A percentile compares a stretch with the other conserved stretches of the same genome.
Evolutionary conservation across 2,113 vertebrate genomes (phyloP).

Genomic region (Sinocyclocheilus maitianheensis): DNA sequence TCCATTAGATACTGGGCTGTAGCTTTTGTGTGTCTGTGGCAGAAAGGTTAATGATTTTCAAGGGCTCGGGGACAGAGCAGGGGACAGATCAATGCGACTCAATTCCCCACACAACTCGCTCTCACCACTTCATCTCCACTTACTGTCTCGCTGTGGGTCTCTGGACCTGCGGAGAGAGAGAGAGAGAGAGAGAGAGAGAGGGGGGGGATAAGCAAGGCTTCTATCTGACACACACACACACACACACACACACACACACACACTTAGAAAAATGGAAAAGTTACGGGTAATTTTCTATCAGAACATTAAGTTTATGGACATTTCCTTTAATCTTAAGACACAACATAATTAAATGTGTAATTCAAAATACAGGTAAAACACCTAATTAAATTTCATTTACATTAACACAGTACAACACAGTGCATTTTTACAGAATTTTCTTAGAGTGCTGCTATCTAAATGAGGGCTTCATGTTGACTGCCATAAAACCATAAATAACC

Average conservation of each 20-base stretch:
- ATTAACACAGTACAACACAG: background rate
- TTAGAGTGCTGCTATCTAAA: no score
- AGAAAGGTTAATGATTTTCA: constrained; percentile 80
- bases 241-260: background rate
- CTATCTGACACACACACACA: constrained; percentile 7
- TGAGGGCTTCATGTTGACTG: no score
- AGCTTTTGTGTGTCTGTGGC: constrained; percentile 75
- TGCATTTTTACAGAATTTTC: background rate
- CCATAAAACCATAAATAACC: no score
- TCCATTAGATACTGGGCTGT: constrained; percentile 78
- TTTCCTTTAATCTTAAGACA: no score
- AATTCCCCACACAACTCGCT: constrained; percentile 72
- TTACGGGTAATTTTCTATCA: no score
- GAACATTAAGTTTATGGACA: background rate
- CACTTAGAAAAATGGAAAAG: background rate
- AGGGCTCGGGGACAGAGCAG: constrained; percentile 68
- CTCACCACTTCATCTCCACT: constrained; percentile 65
- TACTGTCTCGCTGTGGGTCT: constrained; percentile 44
- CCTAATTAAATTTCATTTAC: background rate
- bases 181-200: background rate
- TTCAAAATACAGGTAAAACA: background rate
- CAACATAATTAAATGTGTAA: background rate
- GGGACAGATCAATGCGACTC: constrained; percentile 80
- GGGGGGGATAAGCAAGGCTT: background rate
- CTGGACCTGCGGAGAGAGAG: background rate